Percentiles rank a stretch among this genome's conserved stretches.
phyloP scores from a whole-genome alignment of 30 jellyfish, hydroid and myxozoan genomes.

The Haliclystus octoradiatus region DNA sequence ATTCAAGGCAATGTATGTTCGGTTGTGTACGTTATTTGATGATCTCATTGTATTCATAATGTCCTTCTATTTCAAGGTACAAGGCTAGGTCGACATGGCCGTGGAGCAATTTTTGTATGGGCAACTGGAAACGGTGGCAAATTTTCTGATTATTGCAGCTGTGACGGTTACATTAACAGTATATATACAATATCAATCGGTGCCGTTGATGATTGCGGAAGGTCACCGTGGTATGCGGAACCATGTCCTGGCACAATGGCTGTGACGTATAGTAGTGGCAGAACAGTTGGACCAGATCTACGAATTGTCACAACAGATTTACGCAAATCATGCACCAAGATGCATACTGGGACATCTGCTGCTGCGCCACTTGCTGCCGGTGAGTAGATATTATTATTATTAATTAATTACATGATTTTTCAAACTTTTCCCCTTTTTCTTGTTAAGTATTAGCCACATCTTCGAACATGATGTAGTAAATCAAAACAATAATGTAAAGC shows the following conservation, averaged over 20 bases:
- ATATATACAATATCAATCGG: constrained; percentile 87
- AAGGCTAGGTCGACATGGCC: constrained; percentile 66
- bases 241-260: constrained; percentile 98
- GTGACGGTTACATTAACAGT: constrained; percentile 97
- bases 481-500: too few relatives aligned
- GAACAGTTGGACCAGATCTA: constrained; percentile 46
- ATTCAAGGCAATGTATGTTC: too few relatives aligned
- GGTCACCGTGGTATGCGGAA: constrained; percentile 97
- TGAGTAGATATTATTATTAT: too few relatives aligned
- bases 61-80: constrained; percentile 39
- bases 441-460: too few relatives aligned
- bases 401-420: neutral
- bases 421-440: neutral
- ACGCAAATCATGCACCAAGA: constrained; percentile 61
- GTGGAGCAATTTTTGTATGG: constrained; percentile 95
- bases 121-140: constrained; percentile 99
- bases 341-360: constrained; percentile 98
- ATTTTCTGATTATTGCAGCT: constrained; percentile 72
- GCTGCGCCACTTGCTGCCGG: constrained; percentile 99
- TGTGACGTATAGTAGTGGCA: constrained; percentile 97
- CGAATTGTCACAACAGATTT: constrained; percentile 92
- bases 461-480: too few relatives aligned
- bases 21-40: too few relatives aligned
- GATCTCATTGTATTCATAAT: neutral
- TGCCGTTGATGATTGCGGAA: constrained; percentile 96